Evolutionary conservation across 2,113 vertebrate species (phyloP).

Genomic region (Fulica atra): DNA sequence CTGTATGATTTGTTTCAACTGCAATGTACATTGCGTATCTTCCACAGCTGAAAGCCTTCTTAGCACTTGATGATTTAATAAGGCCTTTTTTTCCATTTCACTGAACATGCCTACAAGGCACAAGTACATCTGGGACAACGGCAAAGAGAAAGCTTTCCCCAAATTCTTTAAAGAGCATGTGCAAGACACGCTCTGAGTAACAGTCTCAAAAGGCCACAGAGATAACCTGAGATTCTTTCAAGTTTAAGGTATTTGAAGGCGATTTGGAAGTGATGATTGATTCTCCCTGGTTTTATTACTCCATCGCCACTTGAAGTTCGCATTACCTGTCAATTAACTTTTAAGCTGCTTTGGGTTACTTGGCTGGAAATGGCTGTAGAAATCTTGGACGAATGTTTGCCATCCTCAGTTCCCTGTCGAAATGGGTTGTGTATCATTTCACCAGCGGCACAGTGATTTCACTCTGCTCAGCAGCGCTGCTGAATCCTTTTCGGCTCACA

Average conservation of each 20-base stretch:
- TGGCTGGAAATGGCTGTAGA: not conserved
- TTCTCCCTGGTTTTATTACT: slow-evolving; percentile 3
- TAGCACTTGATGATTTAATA: slow-evolving; percentile 72
- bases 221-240: not conserved
- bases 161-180: slow-evolving; percentile 13
- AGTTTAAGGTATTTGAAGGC: slow-evolving; percentile 1
- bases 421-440: not conserved
- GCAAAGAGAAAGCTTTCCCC: slow-evolving; percentile 32
- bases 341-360: slow-evolving; percentile 9
- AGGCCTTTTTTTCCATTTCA: slow-evolving; percentile 59
- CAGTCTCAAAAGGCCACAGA: not conserved
- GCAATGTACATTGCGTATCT: slow-evolving; percentile 68
- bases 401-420: not conserved
- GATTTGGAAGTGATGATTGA: not conserved
- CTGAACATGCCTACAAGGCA: slow-evolving; percentile 57
- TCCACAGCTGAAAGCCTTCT: slow-evolving; percentile 71
- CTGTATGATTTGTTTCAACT: slow-evolving; percentile 86
- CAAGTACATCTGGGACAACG: slow-evolving; percentile 30
- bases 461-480: not conserved
- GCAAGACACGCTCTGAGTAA: not conserved
- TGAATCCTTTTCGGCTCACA: not conserved
- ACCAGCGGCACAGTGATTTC: not conserved
- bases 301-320: not conserved
- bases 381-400: not conserved
- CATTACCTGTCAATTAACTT: slow-evolving; percentile 6